Evolutionary conservation across 2,797 vertebrate genomes (phyloP), one percentile per base, ranked within the genome.

Genomic region (Gadopsis marmoratus): DNA sequence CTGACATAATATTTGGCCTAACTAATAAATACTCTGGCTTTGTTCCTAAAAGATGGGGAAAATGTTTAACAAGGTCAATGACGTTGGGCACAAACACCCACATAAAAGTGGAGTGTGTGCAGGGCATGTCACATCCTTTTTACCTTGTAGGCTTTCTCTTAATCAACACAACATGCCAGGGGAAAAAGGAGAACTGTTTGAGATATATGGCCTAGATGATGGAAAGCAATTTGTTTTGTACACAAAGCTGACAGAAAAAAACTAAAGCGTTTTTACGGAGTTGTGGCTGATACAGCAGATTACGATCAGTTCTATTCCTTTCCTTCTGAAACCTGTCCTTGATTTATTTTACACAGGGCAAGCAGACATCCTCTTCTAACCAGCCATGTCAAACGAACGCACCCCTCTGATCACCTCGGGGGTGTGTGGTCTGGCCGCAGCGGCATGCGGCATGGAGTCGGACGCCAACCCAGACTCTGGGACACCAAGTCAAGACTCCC

Each of bases 341-440:
- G 4, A 13, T 75, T 70, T 82, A 8, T 47, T 69, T 73, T 58
- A 50, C 29, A 66, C 79, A 82, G 77, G 74, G 3, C 21, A 14
- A 60, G 66, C 47, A 63, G 69, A 70, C 35, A 31, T 33, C 21
- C 60, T 69, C 50, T 16, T 61, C 71, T 75, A 51, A 23, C 0
- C 69, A 79, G 86, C 91, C 87, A 98, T 98, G 97, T 95, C 96
- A 7, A 96, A 89, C 0, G 97, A 98, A 91, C 96, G 89, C 77
- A 96, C 96, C 1, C 97, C 96, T 33, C 94, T 97, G 63, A 92
- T 98, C 87, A 91, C 93, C 62, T 95, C 96, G 26, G 95, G 96
- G 23, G 94, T 96, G 48, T 96, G 96, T 60, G 95, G 95, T 17
- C 94, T 96, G 5, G 85, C 92, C 7, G 73, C 87, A 0, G 83